Base-by-base conservation (phyloP, 1,140 invertebrate genomes). In the Nylanderia fulva region DNA sequence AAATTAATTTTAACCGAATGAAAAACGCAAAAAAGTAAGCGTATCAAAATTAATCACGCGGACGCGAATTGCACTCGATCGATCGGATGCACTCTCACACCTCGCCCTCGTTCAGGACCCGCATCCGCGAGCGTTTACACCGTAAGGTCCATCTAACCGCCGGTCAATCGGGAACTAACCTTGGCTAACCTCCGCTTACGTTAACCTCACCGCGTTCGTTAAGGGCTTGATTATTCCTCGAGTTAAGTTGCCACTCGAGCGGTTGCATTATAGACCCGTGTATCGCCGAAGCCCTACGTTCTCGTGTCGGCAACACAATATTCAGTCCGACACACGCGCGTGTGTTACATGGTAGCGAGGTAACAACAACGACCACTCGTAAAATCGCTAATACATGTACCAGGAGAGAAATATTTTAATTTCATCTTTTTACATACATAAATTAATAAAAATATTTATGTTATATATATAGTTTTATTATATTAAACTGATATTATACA, bases 161-260 rank as follows among this genome's bases (percentile, higher is more conserved):
- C 33, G 56, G 29, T 56, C 75, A 56, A 84, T 88, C 83, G 63
- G 36, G 79, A 69, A 84, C 66, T 90, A 90, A 91, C 90, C 90
- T 82, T 56, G 80, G 66, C 33, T 91, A 91, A 91, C 86, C 89
- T 89, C 52, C 61, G 79, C 39, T 88, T 69, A 68, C 69, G 54
- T 66, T 76, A 75, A 69, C 69, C 61, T 68, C 42, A 9, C 29
- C 66, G 54, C 54, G 61, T 91, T 88, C 88, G 74, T 91, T 91
- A 88, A 84, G 56, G 56, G 54, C 83, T 86, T 88, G 85, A 90
- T 91, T 86, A 91, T 91, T 88, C 86, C 84, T 45, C 60, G 77
- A 85, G 88, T 84, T 86, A 76, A 88, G 45, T 88, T 77, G 58
- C 58, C 64, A 64, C 64, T 80, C 66, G 8, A 36, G 42, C 24